These are phyloP conservation scores for Tenrec ecaudatus DNA, from an alignment of 2,113 vertebrate species.

Conservation along the genomic window DNA sequence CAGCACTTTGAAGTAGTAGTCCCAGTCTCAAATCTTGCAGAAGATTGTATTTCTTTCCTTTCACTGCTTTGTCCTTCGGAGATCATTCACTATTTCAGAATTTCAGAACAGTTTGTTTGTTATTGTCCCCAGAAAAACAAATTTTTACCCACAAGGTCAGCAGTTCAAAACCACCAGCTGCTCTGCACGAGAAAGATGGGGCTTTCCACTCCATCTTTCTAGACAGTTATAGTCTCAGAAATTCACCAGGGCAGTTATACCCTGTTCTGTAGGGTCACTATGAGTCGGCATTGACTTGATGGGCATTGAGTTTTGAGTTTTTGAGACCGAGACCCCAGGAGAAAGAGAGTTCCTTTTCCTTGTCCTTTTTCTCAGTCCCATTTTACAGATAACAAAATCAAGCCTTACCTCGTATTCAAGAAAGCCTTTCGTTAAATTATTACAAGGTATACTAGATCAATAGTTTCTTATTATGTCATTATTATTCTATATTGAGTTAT, in stretches of 20 bases:
- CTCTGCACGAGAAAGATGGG: too few species aligned
- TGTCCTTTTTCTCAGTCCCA: neutral
- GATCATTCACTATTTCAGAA: neutral
- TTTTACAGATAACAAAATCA: neutral
- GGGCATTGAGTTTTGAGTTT: neutral
- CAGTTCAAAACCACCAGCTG: too few species aligned
- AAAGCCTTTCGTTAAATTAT: constrained; percentile 2
- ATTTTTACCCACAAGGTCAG: neutral
- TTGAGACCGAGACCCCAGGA: neutral
- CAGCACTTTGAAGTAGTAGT: neutral
- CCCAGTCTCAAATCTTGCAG: neutral
- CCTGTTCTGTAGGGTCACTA: too few species aligned
- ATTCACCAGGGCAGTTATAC: too few species aligned
- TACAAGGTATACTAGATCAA: neutral
- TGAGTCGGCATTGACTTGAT: too few species aligned
- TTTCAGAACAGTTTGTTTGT: constrained; percentile 41
- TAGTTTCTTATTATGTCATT: neutral
- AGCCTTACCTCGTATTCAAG: constrained; percentile 3
- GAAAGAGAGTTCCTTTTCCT: neutral
- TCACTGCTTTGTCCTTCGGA: constrained; percentile 37
- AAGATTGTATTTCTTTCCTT: constrained; percentile 40
- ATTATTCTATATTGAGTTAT: constrained; percentile 45
- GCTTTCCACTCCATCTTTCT: too few species aligned
- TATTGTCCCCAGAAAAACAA: constrained; percentile 52
- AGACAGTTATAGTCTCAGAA: too few species aligned